Percentiles rank a stretch among this genome's conserved stretches.
These are phyloP conservation scores for Beroe ovata DNA, from an alignment of 37 sponge, comb jelly and placozoan species.

Conservation along the genomic window DNA sequence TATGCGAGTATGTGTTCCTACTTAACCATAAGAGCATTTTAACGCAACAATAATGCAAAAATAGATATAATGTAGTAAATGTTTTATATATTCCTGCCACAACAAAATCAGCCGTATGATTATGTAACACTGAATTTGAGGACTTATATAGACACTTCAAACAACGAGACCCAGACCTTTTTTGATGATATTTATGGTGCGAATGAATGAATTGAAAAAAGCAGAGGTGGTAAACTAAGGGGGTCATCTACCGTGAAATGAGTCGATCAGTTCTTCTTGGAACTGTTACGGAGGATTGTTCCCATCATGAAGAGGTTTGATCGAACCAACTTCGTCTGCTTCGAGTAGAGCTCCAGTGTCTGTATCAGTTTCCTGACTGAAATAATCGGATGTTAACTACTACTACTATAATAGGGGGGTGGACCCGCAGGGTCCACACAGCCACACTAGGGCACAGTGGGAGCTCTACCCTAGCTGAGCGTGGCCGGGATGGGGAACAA, in stretches of 20 bases:
- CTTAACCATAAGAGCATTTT: slow-evolving; percentile 44
- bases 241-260: background rate
- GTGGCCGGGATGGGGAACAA: no score
- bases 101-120: slow-evolving; percentile 49
- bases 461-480: no score
- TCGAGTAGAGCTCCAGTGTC: slow-evolving; percentile 37
- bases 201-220: background rate
- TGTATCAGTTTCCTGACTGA: slow-evolving; percentile 51
- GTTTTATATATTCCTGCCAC: background rate
- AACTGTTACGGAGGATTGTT: background rate
- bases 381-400: no score
- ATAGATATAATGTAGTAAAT: background rate
- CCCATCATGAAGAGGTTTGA: slow-evolving; percentile 63
- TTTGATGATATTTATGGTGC: no score
- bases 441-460: no score
- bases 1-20: background rate
- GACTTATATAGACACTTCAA: background rate
- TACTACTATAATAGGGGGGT: no score
- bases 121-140: background rate
- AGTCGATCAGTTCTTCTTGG: background rate
- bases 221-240: slow-evolving; percentile 1
- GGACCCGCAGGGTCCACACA: no score
- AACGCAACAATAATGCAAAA: slow-evolving; percentile 26
- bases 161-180: no score
- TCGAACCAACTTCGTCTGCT: slow-evolving; percentile 30